These are phyloP conservation scores for Alloscopus bannaensis DNA, from an alignment of 2,888 invertebrate genomes.

Conservation along the genomic window DNA sequence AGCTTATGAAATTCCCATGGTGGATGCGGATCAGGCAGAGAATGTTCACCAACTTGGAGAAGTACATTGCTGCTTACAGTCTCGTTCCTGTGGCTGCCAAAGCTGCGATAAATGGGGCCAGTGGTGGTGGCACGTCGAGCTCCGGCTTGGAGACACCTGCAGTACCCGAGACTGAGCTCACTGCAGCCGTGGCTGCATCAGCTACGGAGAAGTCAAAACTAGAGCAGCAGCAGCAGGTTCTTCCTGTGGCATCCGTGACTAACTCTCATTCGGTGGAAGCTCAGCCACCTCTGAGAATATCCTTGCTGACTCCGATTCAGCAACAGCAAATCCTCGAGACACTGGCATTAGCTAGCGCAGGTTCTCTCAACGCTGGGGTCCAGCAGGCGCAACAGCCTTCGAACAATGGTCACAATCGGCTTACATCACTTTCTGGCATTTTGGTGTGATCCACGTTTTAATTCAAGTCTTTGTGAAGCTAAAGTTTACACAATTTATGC, in stretches of 20 bases:
- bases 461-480: no score
- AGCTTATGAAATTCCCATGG: slow-evolving; percentile 63
- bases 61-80: slow-evolving; percentile 56
- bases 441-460: no score
- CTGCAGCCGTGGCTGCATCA: slow-evolving; percentile 47
- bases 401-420: no score
- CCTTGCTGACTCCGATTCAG: slow-evolving; percentile 42
- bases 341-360: slow-evolving; percentile 37
- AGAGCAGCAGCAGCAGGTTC: slow-evolving; percentile 22
- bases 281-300: slow-evolving; percentile 5
- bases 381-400: no score
- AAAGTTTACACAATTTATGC: no score
- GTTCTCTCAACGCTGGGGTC: no score
- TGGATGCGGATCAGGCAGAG: slow-evolving; percentile 61
- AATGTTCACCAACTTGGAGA: slow-evolving; percentile 62
- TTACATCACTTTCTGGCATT: no score
- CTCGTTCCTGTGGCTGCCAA: slow-evolving; percentile 43
- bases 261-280: not conserved
- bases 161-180: slow-evolving; percentile 21
- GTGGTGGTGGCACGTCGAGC: not conserved
- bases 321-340: slow-evolving; percentile 46
- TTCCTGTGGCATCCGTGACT: not conserved
- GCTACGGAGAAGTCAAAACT: slow-evolving; percentile 37
- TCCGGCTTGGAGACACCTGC: not conserved
- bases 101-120: slow-evolving; percentile 36